Base-by-base conservation (phyloP, 2,888 invertebrate species). In the Melieria crassipennis region DNA sequence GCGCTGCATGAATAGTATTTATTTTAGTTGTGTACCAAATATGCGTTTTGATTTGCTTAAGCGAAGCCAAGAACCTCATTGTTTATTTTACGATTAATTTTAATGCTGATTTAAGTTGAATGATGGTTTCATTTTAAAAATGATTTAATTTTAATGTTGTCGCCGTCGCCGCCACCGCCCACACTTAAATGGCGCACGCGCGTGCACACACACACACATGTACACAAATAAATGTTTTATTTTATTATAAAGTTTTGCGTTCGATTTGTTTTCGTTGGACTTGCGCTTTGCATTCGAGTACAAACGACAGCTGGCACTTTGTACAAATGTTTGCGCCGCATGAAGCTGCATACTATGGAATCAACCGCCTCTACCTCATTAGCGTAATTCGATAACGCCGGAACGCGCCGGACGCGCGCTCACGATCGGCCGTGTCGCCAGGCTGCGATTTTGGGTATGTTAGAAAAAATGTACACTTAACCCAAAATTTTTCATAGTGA, bases 311-410 rank as follows among this genome's bases (percentile, higher is more conserved):
- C 58, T 30, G 45, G 55, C 56, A 73, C 56, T 67, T 58, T 66
- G 65, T 69, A 64, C 48, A 64, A 65, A 62, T 56, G 4, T 47
- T n/a, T 55, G 45, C 60, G 48, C 56, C 64, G 46, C 45, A 61
- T 63, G 42, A 64, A 46, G 60, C 58, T 60, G 57, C 62, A 71
- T 77, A 75, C 77, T 77, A 79, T 79, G 79, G 30, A 78, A 77
- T 77, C 82, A 84, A 83, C 85, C 82, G 77, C 72, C 78, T 79
- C 83, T 86, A 86, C 86, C 86, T 86, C 86, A 86, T 79, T 74
- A 74, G 74, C 65, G 48, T 72, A 74, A 72, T 70, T 67, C 70
- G 60, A 45, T 63, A 4, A 71, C 7, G n/a, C 30, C 13, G 56
- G 46, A 65, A 55, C 5, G 46, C 16, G 5, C 43, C n/a, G 46